Evolutionary conservation across 2,888 invertebrate species (phyloP).

Genomic region (Heliconius ismenius): DNA sequence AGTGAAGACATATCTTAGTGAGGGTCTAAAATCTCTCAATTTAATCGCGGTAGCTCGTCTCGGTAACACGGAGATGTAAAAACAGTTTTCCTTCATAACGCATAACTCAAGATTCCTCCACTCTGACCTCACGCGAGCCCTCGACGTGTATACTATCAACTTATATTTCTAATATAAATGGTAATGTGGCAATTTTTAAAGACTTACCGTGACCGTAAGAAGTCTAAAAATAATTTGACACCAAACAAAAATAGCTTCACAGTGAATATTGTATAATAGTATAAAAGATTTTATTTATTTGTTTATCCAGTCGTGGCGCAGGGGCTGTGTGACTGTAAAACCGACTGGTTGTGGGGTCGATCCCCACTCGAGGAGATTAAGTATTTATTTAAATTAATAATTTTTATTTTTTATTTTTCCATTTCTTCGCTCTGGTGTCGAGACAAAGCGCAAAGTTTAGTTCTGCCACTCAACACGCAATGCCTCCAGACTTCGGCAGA

Average conservation of each 20-base stretch:
- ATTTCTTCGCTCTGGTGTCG: too few relatives aligned
- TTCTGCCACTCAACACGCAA: too few relatives aligned
- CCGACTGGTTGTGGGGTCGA: too few relatives aligned
- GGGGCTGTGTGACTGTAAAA: too few relatives aligned
- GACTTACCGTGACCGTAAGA: conserved; percentile 50
- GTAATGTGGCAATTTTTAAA: conserved; percentile 69
- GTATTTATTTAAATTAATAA: too few relatives aligned
- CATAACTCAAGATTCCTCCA: conserved; percentile 30
- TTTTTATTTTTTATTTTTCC: too few relatives aligned
- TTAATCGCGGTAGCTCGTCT: conserved; percentile 51
- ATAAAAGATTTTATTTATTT: neutral
- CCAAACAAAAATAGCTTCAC: conserved; percentile 43
- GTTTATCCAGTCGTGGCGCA: too few relatives aligned
- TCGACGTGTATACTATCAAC: conserved; percentile 31
- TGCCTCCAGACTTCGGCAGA: too few relatives aligned
- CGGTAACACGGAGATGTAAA: conserved; percentile 48
- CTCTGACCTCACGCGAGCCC: conserved; percentile 29
- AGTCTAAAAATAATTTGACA: conserved; percentile 43
- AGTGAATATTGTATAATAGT: conserved; percentile 36
- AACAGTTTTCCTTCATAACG: conserved; percentile 29
- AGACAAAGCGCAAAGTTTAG: too few relatives aligned
- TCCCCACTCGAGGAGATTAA: too few relatives aligned
- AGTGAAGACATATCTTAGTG: neutral
- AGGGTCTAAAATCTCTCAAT: conserved; percentile 56
- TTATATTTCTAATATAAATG: conserved; percentile 74